Evolutionary conservation across 1,140 invertebrate species (phyloP).

Genomic region (Hyphantria cunea): DNA sequence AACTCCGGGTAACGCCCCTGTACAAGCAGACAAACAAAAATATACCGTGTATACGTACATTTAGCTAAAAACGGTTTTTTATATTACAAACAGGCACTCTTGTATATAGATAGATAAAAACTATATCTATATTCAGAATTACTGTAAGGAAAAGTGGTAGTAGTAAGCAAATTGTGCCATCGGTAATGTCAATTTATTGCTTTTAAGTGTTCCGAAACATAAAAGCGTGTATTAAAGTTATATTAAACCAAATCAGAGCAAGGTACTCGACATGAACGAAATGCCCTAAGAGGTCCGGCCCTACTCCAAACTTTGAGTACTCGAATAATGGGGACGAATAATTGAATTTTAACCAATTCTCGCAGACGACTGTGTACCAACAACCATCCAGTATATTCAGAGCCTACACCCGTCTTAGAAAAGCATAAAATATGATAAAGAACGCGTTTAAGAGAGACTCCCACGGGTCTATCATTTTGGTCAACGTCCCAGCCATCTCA

Average conservation of each 20-base stretch:
- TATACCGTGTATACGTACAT: too few relatives aligned
- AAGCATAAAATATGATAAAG: slow-evolving; percentile 14
- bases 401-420: slow-evolving; percentile 8
- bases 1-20: too few relatives aligned
- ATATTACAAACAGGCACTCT: too few relatives aligned
- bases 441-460: background rate
- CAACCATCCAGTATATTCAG: slow-evolving; percentile 27
- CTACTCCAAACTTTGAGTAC: slow-evolving; percentile 46
- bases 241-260: slow-evolving; percentile 42
- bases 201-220: background rate
- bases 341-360: slow-evolving; percentile 61
- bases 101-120: too few relatives aligned
- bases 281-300: slow-evolving; percentile 38
- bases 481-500: slow-evolving; percentile 16
- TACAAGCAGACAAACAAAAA: too few relatives aligned
- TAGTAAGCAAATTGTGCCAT: background rate
- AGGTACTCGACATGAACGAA: slow-evolving; percentile 36
- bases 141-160: too few relatives aligned
- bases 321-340: slow-evolving; percentile 53
- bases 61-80: too few relatives aligned
- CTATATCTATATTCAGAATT: too few relatives aligned
- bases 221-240: slow-evolving; percentile 42
- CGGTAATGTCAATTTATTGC: too few relatives aligned
- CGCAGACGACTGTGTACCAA: slow-evolving; percentile 41
- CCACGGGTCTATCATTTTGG: slow-evolving; percentile 34